These are phyloP conservation scores for Catharus bicknelli DNA, from an alignment of 2,113 vertebrate genomes.

Conservation along the genomic window DNA sequence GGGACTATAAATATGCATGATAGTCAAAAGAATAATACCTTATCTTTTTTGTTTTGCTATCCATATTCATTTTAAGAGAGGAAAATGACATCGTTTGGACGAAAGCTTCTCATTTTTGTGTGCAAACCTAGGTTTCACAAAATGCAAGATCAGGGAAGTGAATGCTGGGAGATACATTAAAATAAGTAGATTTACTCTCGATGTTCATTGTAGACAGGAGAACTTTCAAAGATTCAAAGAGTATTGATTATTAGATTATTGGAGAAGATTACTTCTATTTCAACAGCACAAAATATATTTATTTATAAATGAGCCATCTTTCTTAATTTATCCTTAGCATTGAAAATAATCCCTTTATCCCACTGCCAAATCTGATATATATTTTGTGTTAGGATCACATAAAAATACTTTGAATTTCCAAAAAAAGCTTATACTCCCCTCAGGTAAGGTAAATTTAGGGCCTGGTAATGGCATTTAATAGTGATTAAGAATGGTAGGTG, in stretches of 20 bases:
- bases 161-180: background rate
- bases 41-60: background rate
- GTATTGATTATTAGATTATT: background rate
- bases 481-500: conserved; percentile 1
- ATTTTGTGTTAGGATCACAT: background rate
- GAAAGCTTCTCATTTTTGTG: background rate
- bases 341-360: background rate
- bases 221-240: conserved; percentile 22
- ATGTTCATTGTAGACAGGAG: background rate
- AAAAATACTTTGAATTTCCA: background rate
- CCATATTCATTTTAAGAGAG: background rate
- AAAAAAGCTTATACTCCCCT: background rate
- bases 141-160: background rate
- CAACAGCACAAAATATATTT: background rate
- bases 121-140: background rate
- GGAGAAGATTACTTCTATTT: background rate
- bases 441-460: background rate
- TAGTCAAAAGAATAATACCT: background rate
- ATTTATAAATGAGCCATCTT: background rate
- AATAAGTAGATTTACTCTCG: background rate
- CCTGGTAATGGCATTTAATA: background rate
- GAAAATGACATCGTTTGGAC: background rate
- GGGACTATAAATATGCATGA: background rate
- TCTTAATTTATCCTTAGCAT: background rate
- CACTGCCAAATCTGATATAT: background rate